Base-by-base conservation (phyloP, 2,888 invertebrate species). In the Dione juno region DNA sequence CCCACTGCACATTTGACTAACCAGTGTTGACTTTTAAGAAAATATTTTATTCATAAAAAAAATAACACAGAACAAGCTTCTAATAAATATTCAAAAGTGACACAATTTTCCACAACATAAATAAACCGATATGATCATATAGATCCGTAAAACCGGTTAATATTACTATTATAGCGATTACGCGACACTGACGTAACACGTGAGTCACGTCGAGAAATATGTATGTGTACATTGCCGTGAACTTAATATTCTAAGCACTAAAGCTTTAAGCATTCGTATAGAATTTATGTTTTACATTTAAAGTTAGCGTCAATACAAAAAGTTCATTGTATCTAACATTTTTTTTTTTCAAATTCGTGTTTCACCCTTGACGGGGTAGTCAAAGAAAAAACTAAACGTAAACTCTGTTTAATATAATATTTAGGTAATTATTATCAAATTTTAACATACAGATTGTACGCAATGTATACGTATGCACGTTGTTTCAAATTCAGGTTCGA, bases 141-240 rank as follows among this genome's bases (percentile, higher is more conserved):
- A 48, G 64, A 59, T 45, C 45, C 57, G 65, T 58, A 61, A 73
- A 77, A 74, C 69, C 72, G 59, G 76, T 74, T 78, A 74, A 72
- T 58, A 74, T 76, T 77, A 78, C 76, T 80, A 75, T 73, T 74
- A 77, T 74, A 76, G 75, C 71, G 72, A 74, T 79, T 78, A 77
- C 73, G 72, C 76, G 72, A 70, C 67, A 73, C 35, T 83, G 82
- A 85, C 84, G 84, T 79, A 81, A 84, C 53, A 40, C 14, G 45
- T 86, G 86, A 86, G 70, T 86, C 86, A 86, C 77, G 67, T 67
- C 78, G 73, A 75, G 78, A 82, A 80, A 83, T 82, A 84, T 80
- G n/a, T n/a, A n/a, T 28, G 28, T 53, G 28, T n/a, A 78, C 80
- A 78, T 76, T 74, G 69, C 74, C 75, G 75, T 78, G 78, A 79